phyloP scores from a whole-genome alignment of 2,797 vertebrate genomes.

The Tinamus major region DNA sequence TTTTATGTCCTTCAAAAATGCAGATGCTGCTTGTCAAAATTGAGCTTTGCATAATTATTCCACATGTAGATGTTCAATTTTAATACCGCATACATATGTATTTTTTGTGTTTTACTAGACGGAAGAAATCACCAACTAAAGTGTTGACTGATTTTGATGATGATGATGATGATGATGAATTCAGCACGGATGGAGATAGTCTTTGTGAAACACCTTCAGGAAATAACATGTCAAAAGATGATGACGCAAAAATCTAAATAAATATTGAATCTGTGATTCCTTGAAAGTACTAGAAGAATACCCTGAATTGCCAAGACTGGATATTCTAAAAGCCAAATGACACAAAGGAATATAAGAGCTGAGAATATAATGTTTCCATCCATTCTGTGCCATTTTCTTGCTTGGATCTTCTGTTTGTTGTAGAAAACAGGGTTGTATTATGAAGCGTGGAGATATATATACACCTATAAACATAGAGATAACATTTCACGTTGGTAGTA shows the following conservation, averaged over 20 bases:
- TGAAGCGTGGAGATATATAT: not conserved
- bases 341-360: not conserved
- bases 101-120: constrained; percentile 79
- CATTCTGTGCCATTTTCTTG: not conserved
- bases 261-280: constrained; percentile 1
- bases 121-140: constrained; percentile 88
- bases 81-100: not conserved
- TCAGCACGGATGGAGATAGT: constrained; percentile 91
- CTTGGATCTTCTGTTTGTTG: not conserved
- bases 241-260: constrained; percentile 61
- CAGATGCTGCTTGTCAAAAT: not conserved
- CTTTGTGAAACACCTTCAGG: constrained; percentile 87
- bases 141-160: constrained; percentile 85
- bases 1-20: not conserved
- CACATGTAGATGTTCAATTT: not conserved
- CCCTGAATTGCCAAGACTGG: not conserved
- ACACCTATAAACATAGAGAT: not conserved
- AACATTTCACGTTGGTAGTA: not conserved
- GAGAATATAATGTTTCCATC: not conserved
- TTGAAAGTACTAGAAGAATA: constrained; percentile 5
- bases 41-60: not conserved
- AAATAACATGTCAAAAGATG: constrained; percentile 84
- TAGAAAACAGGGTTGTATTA: not conserved
- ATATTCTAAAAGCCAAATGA: not conserved
- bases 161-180: constrained; percentile 85